Percentiles rank a stretch among this genome's conserved stretches.
phyloP scores from a whole-genome alignment of 2,113 vertebrate genomes.

The Anser brachyrhynchus region DNA sequence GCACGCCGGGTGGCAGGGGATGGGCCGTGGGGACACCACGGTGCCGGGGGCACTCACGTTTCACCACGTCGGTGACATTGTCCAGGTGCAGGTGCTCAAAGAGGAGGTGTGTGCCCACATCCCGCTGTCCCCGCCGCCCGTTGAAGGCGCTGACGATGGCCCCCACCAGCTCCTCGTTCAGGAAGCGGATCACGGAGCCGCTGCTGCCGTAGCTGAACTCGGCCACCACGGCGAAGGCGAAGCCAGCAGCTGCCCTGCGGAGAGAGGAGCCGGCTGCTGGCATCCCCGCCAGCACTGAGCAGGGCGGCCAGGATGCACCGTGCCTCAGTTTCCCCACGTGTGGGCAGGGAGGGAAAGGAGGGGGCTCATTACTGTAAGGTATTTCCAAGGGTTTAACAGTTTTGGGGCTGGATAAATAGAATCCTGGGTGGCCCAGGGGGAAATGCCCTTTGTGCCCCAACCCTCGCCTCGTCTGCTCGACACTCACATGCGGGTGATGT shows the following conservation, averaged over 20 bases:
- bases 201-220: background rate
- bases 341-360: background rate
- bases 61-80: slow-evolving; percentile 52
- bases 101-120: accelerated
- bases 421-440: no score
- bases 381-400: background rate
- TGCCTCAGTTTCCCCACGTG: background rate
- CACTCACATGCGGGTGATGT: slow-evolving; percentile 44
- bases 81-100: background rate
- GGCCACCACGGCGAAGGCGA: background rate
- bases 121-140: accelerated
- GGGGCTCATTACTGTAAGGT: background rate
- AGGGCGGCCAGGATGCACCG: accelerated
- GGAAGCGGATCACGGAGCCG: background rate
- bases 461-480: accelerated
- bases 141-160: slow-evolving; percentile 19
- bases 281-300: accelerated
- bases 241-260: background rate
- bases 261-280: background rate
- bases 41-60: background rate
- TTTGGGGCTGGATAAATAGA: background rate
- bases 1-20: background rate
- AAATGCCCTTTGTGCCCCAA: background rate
- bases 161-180: background rate
- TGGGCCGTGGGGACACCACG: background rate